Conservation (phyloP, 2,113 vertebrate genomes). For the Atrichornis clamosus region DNA sequence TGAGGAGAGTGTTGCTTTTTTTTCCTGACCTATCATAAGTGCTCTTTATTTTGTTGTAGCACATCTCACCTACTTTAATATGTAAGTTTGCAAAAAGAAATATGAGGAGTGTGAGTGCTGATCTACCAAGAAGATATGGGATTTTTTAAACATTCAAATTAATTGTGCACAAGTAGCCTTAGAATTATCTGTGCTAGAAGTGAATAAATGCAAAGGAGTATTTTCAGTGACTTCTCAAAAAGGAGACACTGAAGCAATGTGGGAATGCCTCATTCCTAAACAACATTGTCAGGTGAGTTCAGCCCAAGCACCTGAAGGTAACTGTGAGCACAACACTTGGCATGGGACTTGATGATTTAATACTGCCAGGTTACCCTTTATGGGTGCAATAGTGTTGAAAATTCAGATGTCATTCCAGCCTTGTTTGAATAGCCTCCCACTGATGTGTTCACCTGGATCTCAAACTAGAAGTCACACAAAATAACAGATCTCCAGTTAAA, state of each 20-base stretch:
- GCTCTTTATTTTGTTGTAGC: neutral
- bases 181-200: neutral
- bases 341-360: neutral
- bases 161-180: neutral
- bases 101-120: neutral
- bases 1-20: neutral
- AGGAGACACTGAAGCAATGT: neutral
- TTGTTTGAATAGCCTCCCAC: neutral
- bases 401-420: neutral
- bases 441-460: neutral
- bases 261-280: neutral
- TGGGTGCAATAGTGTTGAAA: neutral
- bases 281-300: neutral
- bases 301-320: neutral
- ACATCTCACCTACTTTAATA: neutral
- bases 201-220: neutral
- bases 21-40: neutral
- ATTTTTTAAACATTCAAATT: neutral
- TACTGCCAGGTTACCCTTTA: neutral
- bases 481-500: constrained; percentile 1
- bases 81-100: neutral
- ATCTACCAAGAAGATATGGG: neutral
- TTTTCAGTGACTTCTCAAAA: neutral
- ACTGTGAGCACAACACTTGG: neutral
- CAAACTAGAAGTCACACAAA: constrained; percentile 16